A percentile compares a stretch with the other conserved stretches of the same genome.
phyloP scores from a whole-genome alignment of 2,888 invertebrate genomes.

The Epinotia demarniana region DNA sequence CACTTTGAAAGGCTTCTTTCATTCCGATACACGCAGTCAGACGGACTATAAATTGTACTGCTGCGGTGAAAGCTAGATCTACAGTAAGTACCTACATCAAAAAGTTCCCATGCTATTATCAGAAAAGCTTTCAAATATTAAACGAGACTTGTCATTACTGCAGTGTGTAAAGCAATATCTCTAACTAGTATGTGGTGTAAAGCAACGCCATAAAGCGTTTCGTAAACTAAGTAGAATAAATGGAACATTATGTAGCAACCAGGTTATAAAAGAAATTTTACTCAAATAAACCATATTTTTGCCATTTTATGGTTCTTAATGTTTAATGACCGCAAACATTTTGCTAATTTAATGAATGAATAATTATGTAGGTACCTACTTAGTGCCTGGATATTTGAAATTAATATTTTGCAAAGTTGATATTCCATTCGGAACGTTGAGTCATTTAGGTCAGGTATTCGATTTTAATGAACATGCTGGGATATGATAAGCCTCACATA shows the following conservation, averaged over 20 bases:
- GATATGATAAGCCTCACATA: not conserved
- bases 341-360: not conserved
- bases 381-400: not conserved
- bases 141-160: slow-evolving; percentile 11
- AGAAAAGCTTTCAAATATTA: slow-evolving; percentile 33
- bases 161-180: too few species aligned
- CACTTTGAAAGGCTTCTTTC: slow-evolving; percentile 36
- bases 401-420: not conserved
- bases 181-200: too few species aligned
- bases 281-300: not conserved
- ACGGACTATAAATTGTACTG: slow-evolving; percentile 33
- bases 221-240: not conserved
- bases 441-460: not conserved
- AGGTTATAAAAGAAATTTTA: not conserved
- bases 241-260: not conserved
- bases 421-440: not conserved
- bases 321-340: not conserved
- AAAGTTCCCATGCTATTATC: slow-evolving; percentile 12
- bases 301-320: not conserved
- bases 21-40: slow-evolving; percentile 25
- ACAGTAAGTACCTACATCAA: not conserved
- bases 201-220: not conserved
- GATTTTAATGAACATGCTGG: not conserved
- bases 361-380: not conserved
- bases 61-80: slow-evolving; percentile 4